Evolutionary conservation across 1,140 invertebrate genomes (phyloP).

Genomic region (Phortica variegata): DNA sequence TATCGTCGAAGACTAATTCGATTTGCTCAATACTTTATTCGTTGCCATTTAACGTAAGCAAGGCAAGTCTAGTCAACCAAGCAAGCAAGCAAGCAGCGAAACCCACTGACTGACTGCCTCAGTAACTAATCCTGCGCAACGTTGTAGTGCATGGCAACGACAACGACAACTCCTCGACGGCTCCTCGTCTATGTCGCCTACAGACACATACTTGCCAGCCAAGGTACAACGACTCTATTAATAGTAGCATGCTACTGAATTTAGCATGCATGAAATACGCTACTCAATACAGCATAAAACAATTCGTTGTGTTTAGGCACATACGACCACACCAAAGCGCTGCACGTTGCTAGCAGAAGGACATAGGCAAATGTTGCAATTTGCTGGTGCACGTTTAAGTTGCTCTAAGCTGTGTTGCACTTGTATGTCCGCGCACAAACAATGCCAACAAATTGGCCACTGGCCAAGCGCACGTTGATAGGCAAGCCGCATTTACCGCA

Average conservation of each 20-base stretch:
- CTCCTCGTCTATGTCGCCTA: slow-evolving; percentile 40
- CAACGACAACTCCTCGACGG: no score
- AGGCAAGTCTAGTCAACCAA: no score
- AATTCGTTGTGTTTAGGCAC: slow-evolving; percentile 6
- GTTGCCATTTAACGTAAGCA: no score
- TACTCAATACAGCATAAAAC: slow-evolving; percentile 1
- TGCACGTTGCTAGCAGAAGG: slow-evolving; percentile 2
- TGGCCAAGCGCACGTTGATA: no score
- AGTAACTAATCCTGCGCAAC: slow-evolving; percentile 9
- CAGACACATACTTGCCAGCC: slow-evolving; percentile 8
- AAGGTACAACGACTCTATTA: slow-evolving; percentile 47
- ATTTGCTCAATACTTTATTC: not conserved
- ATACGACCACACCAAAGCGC: not conserved
- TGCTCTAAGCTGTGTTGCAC: slow-evolving; percentile 21
- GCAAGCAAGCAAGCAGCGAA: not conserved
- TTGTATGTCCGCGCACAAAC: no score
- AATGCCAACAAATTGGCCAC: no score
- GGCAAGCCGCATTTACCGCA: no score
- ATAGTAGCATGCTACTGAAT: slow-evolving; percentile 29
- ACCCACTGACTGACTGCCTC: slow-evolving; percentile 1
- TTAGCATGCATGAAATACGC: no score
- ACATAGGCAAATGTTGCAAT: slow-evolving; percentile 16
- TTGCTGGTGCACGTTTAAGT: slow-evolving; percentile 28
- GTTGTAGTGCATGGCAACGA: no score
- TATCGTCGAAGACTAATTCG: slow-evolving; percentile 30